Base-by-base conservation (phyloP, 2,113 vertebrate genomes). In the Nyctereutes procyonoides region DNA sequence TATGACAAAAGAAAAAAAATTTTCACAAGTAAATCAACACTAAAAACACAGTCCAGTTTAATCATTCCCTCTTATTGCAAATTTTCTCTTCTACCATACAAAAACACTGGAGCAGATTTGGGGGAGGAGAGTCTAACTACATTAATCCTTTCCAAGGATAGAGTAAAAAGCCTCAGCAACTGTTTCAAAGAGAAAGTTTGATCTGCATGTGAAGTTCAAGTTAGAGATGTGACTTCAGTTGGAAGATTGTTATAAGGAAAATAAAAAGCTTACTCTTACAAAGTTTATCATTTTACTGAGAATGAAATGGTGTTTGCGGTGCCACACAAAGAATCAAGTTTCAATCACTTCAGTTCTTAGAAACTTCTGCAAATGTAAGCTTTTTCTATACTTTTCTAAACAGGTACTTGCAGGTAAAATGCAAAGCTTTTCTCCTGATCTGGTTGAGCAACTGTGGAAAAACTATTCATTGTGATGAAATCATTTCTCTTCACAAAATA, bases 361-460 rank as follows among this genome's bases (percentile, higher is more conserved):
- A 87, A 98, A 95, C 2, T 95, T 98, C 79, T 94, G 16, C 62
- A 92, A 93, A 87, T 80, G 5, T 94, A 88, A 97, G 43, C 79
- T 95, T 73, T 94, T 93, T 35, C 24, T 65, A 28, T 53, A 43
- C 65, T 38, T 77, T 81, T 96, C 55, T 94, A 85, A 94, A 95
- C 24, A 43, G 12, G 86, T 94, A 58, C 35, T 95, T 90, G 53
- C 62, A 97, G 83, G 12, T 95, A 35, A 87, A 87, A 92, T 30
- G 67, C n/a, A 76, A 98, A 95, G 20, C 5, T 93, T 62, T 93
- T 95, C 93, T 32, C 43, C 51, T 67, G 2, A 69, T 82, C 13
- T 80, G 71, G 12, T 7, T 53, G 53, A 97, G 82, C 80, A 95
- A 97, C 67, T 89, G 22, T 48, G 26, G 43, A 96, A 97, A 96